Evolutionary conservation across 2,113 vertebrate species (phyloP), one percentile per base, ranked within the genome.

Genomic region (Nettapus auritus): DNA sequence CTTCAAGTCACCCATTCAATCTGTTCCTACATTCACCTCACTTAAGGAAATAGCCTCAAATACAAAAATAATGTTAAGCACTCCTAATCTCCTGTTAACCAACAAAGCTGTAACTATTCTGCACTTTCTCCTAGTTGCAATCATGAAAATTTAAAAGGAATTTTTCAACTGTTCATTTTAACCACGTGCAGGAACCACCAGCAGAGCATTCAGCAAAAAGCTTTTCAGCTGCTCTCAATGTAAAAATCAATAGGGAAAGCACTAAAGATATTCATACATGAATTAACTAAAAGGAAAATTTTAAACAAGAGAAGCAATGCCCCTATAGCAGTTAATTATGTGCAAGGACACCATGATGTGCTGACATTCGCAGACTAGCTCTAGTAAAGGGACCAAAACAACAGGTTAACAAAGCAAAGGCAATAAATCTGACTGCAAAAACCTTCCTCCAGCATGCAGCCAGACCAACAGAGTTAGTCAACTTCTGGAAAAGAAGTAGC

Each of bases 371-470:
- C 85, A 87, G 66, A 19, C 53, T 13, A 13, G 33, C 34, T 68
- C 57, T 33, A 31, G n/a, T 4, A 73, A 57, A 21, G 2, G 55
- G 63, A 79, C 44, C 87, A 96, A 48, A 90, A 52, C 89, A 50
- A 11, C 34, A 8, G 0, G 16, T 48, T 50, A 82, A 46, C 42
- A 74, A 57, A 93, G 71, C 33, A 56, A 64, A 53, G 1, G 33
- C 70, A 80, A 59, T 57, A 79, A 85, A 89, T 57, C 67, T 36
- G 57, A n/a, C 20, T 31, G 42, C 21, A 82, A 22, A n/a, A 34
- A 38, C 59, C 67, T 22, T 0, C 0, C 19, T 0, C 0, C 6
- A 56, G 78, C 15, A 0, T 1, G 5, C 73, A 5, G 25, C 38
- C 31, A 15, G 28, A 34, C 52, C 44, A 68, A 17, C 14, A 16